Conservation (phyloP, 1,140 invertebrate species). For the Bombus superbus region DNA sequence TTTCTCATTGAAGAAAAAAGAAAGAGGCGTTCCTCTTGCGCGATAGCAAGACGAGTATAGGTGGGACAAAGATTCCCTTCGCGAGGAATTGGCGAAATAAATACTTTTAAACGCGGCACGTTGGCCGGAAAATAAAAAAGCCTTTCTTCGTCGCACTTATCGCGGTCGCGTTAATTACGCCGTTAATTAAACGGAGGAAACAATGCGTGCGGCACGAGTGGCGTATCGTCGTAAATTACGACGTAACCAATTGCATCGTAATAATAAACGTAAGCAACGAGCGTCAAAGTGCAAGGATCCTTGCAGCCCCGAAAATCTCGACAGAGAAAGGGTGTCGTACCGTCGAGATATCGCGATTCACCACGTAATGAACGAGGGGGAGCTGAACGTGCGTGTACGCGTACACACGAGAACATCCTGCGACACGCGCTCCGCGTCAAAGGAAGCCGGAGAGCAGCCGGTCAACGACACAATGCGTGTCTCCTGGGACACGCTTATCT, state of each 20-base stretch:
- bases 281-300: slow-evolving; percentile 55
- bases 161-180: slow-evolving; percentile 3
- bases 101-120: background rate
- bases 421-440: slow-evolving; percentile 53
- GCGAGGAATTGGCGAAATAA: background rate
- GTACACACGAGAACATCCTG: slow-evolving; percentile 57
- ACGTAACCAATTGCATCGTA: slow-evolving; percentile 29
- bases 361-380: slow-evolving; percentile 66
- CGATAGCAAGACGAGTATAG: background rate
- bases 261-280: slow-evolving; percentile 53
- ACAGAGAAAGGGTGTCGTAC: slow-evolving; percentile 50
- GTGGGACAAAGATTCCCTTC: background rate
- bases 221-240: slow-evolving; percentile 37
- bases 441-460: slow-evolving; percentile 59
- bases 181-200: slow-evolving; percentile 34
- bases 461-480: slow-evolving; percentile 80
- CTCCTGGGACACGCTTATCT: slow-evolving; percentile 80
- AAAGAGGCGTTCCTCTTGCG: no score
- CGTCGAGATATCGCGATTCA: slow-evolving; percentile 66
- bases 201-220: slow-evolving; percentile 15
- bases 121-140: background rate
- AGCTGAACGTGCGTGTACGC: slow-evolving; percentile 31
- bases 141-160: background rate
- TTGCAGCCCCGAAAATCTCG: slow-evolving; percentile 45
- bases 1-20: background rate